Conservation (phyloP, 2,113 vertebrate genomes). For the Myotis yumanensis region DNA sequence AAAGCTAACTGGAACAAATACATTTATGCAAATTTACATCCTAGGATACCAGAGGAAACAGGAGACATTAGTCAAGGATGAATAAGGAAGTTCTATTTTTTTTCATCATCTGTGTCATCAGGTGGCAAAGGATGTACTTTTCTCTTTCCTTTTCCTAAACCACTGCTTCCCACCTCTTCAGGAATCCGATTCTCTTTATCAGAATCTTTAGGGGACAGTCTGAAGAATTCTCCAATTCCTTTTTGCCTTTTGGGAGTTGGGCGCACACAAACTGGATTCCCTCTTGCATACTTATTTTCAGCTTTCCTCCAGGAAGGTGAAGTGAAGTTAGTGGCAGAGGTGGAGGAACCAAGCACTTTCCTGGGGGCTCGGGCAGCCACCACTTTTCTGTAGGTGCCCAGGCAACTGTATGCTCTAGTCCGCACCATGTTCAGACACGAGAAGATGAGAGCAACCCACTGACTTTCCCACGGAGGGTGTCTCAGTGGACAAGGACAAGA, state of each 20-base stretch:
- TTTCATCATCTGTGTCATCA: constrained; percentile 64
- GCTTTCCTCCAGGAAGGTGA: constrained; percentile 84
- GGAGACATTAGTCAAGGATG: constrained; percentile 24
- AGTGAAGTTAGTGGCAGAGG: constrained; percentile 75
- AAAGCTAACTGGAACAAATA: constrained; percentile 51
- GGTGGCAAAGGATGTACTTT: constrained; percentile 75
- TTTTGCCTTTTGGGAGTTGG: constrained; percentile 94
- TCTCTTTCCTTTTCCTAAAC: constrained; percentile 83
- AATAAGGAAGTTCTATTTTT: constrained; percentile 69
- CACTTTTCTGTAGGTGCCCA: constrained; percentile 81
- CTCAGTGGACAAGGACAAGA: too few species aligned
- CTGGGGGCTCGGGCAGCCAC: constrained; percentile 90
- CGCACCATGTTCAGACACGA: constrained; percentile 74
- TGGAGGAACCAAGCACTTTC: constrained; percentile 88
- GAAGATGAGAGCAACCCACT: too few species aligned
- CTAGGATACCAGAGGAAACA: not conserved
- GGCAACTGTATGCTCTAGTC: constrained; percentile 77
- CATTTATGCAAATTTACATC: constrained; percentile 64
- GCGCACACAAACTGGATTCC: constrained; percentile 90
- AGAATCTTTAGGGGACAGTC: constrained; percentile 81
- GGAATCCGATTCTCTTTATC: constrained; percentile 88
- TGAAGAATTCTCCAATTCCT: constrained; percentile 93
- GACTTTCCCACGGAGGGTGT: too few species aligned
- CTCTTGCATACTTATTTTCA: constrained; percentile 86
- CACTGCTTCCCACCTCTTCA: constrained; percentile 87